Conservation (phyloP, 2,888 invertebrate species). For the Candidula unifasciata region DNA sequence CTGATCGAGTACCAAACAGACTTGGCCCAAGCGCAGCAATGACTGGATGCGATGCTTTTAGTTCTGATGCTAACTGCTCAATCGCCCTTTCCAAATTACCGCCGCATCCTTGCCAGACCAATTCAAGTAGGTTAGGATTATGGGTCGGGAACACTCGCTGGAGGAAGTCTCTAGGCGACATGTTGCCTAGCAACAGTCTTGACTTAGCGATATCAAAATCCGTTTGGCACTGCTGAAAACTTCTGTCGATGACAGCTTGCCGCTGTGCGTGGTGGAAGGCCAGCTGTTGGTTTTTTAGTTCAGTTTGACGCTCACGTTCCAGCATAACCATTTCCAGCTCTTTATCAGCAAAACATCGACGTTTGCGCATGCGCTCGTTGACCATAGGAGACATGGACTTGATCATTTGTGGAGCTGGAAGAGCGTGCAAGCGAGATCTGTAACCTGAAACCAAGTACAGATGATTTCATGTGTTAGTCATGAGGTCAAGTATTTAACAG, state of each 20-base stretch:
- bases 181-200: constrained; percentile 50
- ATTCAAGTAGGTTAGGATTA: constrained; percentile 68
- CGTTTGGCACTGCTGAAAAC: background rate
- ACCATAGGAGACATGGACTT: constrained; percentile 74
- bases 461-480: background rate
- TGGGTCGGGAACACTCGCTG: constrained; percentile 67
- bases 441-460: constrained; percentile 67
- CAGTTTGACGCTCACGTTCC: constrained; percentile 71
- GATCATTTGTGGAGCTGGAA: constrained; percentile 67
- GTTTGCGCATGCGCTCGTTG: constrained; percentile 82
- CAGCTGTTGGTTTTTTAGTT: constrained; percentile 52
- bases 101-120: constrained; percentile 71
- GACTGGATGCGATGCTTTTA: constrained; percentile 36
- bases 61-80: constrained; percentile 64
- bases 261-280: constrained; percentile 26
- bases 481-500: too few species aligned
- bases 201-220: constrained; percentile 20
- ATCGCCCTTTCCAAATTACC: constrained; percentile 67
- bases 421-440: constrained; percentile 66
- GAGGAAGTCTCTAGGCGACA: constrained; percentile 63
- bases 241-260: background rate
- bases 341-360: constrained; percentile 79
- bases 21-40: constrained; percentile 10
- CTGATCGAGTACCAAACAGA: background rate
- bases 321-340: constrained; percentile 78